These are phyloP conservation scores for Ailurus styani DNA, from an alignment of 2,113 vertebrate genomes.

Conservation along the genomic window DNA sequence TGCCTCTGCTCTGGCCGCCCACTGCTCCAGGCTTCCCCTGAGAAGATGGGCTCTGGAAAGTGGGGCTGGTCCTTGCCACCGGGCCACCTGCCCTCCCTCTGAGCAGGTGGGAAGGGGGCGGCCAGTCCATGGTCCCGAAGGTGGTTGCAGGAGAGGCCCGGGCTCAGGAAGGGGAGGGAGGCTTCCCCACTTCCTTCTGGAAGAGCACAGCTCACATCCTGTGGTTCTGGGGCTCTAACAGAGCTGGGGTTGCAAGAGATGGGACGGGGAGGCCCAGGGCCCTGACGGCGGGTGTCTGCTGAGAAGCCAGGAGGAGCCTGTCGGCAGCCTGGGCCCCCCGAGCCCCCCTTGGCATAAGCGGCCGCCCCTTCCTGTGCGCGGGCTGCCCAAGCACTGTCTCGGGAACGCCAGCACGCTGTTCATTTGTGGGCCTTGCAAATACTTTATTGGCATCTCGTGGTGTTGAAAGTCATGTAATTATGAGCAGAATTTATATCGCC, in stretches of 20 bases:
- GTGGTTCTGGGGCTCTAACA: neutral
- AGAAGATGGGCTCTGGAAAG: neutral
- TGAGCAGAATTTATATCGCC: slow-evolving; percentile 67
- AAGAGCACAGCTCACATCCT: neutral
- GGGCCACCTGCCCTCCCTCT: neutral
- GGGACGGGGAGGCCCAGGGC: neutral
- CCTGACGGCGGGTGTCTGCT: neutral
- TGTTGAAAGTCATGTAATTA: slow-evolving; percentile 67
- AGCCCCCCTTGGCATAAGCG: neutral
- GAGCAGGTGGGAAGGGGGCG: neutral
- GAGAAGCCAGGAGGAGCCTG: neutral
- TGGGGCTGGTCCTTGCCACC: neutral
- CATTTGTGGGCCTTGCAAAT: slow-evolving; percentile 63
- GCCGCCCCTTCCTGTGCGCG: neutral
- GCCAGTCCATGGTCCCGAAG: neutral
- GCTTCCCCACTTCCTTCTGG: neutral
- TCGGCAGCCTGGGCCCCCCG: neutral
- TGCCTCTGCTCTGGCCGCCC: neutral
- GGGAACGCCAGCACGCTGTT: slow-evolving; percentile 36
- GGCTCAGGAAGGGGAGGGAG: no score
- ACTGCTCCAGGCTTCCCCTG: neutral
- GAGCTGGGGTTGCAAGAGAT: neutral
- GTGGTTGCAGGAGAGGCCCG: neutral
- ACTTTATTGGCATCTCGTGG: slow-evolving; percentile 66
- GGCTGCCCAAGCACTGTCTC: neutral